phyloP scores from a whole-genome alignment of 64 coral and sea anemone species.

The Actinia tenebrosa region DNA sequence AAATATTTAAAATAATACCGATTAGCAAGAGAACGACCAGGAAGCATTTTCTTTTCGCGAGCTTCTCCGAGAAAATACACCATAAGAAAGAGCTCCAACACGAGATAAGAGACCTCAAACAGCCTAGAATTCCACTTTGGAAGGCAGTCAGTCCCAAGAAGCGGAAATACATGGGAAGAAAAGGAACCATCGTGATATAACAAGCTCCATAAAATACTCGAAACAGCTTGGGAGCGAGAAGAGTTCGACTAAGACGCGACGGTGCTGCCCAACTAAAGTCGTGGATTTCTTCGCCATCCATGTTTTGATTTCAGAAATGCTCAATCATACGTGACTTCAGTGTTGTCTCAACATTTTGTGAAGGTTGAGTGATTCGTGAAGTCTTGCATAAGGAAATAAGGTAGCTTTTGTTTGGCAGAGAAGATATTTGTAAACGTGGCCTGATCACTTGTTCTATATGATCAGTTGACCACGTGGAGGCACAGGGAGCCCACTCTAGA shows the following conservation, averaged over 20 bases:
- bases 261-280: constrained; percentile 29
- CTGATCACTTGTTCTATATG: background rate
- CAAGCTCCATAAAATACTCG: constrained; percentile 72
- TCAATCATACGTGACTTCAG: background rate
- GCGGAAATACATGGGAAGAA: constrained; percentile 91
- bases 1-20: constrained; percentile 62
- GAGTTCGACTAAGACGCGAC: constrained; percentile 51
- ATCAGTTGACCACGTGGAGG: constrained; percentile 16
- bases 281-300: constrained; percentile 18
- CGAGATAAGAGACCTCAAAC: constrained; percentile 51
- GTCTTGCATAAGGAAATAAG: background rate
- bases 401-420: constrained; percentile 1
- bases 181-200: constrained; percentile 56
- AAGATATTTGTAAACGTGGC: constrained; percentile 6
- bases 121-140: constrained; percentile 75
- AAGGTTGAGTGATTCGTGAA: constrained; percentile 12
- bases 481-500: background rate
- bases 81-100: constrained; percentile 78
- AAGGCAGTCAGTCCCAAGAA: constrained; percentile 88
- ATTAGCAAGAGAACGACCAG: constrained; percentile 59
- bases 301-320: background rate
- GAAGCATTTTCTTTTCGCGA: constrained; percentile 79
- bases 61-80: constrained; percentile 62
- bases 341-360: constrained; percentile 8
- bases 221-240: constrained; percentile 73